phyloP scores from a whole-genome alignment of 2,888 invertebrate species.

The Drosophila paucipuncta region DNA sequence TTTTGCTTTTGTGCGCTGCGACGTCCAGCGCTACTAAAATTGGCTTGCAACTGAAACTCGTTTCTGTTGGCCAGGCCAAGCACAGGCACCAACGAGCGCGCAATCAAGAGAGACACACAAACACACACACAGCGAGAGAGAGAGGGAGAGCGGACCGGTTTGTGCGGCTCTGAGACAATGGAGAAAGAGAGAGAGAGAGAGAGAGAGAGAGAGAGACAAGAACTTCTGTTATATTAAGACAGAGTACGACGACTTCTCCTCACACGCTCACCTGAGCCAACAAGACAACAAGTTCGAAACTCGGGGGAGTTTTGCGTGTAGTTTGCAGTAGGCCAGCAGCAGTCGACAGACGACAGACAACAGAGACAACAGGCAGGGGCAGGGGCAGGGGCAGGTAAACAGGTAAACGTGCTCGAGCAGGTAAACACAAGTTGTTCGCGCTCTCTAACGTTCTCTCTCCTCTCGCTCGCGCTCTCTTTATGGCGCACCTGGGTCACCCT shows the following conservation, averaged over 20 bases:
- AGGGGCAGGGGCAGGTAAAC: slow-evolving; percentile 32
- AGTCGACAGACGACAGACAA: slow-evolving; percentile 4
- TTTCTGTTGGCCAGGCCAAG: slow-evolving; percentile 61
- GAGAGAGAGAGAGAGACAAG: slow-evolving; percentile 33
- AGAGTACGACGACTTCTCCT: slow-evolving; percentile 26
- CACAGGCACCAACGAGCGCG: slow-evolving; percentile 10
- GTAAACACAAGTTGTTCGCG: slow-evolving; percentile 48
- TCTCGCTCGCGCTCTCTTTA: background rate
- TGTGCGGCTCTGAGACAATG: slow-evolving; percentile 13
- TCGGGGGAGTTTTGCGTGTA: slow-evolving; percentile 59
- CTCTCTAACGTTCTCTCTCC: slow-evolving; percentile 8
- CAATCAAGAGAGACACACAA: slow-evolving; percentile 11
- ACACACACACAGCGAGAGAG: background rate
- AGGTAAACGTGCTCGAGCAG: slow-evolving; percentile 51
- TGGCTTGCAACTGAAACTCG: slow-evolving; percentile 82
- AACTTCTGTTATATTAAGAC: slow-evolving; percentile 66
- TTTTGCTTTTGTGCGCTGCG: slow-evolving; percentile 40
- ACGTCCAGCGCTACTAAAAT: slow-evolving; percentile 77
- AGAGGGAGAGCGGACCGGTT: slow-evolving; percentile 49
- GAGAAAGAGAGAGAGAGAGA: background rate
- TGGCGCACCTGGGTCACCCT: slow-evolving; percentile 33
- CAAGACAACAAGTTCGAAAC: slow-evolving; percentile 31
- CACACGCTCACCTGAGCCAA: slow-evolving; percentile 53
- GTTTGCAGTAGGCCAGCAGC: slow-evolving; percentile 45
- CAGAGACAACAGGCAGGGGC: background rate